phyloP scores from a whole-genome alignment of 1,140 invertebrate genomes.

The Cotesia glomerata region DNA sequence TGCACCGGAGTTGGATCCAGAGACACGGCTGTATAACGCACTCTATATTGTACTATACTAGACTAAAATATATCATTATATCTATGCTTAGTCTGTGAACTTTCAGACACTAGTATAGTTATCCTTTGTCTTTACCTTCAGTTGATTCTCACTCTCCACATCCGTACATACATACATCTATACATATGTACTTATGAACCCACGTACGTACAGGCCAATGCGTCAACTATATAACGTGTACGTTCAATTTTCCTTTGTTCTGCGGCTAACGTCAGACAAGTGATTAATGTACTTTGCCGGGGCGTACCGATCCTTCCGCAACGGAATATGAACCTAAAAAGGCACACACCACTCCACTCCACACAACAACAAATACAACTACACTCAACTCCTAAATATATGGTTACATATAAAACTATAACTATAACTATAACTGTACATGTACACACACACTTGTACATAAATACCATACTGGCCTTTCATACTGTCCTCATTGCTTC shows the following conservation, averaged over 20 bases:
- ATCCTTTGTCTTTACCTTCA: constrained; percentile 12
- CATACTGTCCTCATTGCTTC: neutral
- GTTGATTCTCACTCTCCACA: neutral
- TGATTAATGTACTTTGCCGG: constrained; percentile 10
- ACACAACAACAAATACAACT: neutral
- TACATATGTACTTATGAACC: neutral
- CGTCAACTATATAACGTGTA: neutral
- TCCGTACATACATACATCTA: too few relatives aligned
- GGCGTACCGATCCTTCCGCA: neutral
- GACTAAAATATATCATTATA: neutral
- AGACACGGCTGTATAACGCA: neutral
- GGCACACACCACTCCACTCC: neutral
- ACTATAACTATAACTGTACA: neutral
- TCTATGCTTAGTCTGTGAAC: constrained; percentile 2
- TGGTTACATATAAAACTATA: neutral
- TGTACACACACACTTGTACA: neutral
- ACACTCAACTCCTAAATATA: neutral
- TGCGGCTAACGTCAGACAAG: neutral
- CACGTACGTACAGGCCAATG: constrained; percentile 1
- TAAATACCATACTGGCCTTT: neutral
- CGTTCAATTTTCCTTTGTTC: constrained; percentile 13
- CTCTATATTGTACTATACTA: neutral
- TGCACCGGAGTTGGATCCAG: neutral
- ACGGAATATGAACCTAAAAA: constrained; percentile 9
- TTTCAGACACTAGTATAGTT: constrained; percentile 4